Conservation (phyloP, 2,888 invertebrate species). For the Apomyelois bistriatella region DNA sequence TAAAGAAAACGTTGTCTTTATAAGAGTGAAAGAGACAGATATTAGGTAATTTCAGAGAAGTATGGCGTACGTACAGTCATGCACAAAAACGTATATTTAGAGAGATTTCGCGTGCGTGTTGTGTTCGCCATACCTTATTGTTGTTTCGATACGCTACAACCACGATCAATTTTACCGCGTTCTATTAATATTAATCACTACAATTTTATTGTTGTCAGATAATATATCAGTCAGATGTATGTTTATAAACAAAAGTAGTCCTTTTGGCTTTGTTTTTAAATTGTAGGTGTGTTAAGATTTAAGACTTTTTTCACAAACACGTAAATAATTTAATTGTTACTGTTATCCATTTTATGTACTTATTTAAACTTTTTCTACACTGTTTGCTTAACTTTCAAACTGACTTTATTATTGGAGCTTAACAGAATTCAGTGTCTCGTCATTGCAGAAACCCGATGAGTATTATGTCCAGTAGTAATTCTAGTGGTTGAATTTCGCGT, state of each 20-base stretch:
- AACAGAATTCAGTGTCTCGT: no score
- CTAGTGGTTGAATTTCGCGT: no score
- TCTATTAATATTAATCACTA: constrained; percentile 33
- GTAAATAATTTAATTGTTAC: no score
- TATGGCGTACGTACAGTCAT: constrained; percentile 50
- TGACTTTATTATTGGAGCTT: no score
- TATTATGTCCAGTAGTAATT: no score
- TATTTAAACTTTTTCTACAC: no score
- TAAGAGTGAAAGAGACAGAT: constrained; percentile 51
- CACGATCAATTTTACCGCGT: constrained; percentile 30
- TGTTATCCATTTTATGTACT: no score
- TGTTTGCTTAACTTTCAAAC: no score
- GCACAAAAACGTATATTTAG: constrained; percentile 55
- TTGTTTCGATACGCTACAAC: constrained; percentile 56
- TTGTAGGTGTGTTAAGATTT: background rate
- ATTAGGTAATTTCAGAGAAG: constrained; percentile 44
- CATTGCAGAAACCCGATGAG: no score
- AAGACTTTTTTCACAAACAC: no score
- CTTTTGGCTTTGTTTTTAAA: background rate
- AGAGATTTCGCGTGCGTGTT: constrained; percentile 48
- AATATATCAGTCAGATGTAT: background rate
- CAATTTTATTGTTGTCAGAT: constrained; percentile 7
- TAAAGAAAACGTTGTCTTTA: constrained; percentile 34
- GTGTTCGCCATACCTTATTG: constrained; percentile 50
- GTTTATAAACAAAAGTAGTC: background rate